Evolutionary conservation across 2,113 vertebrate genomes (phyloP).

Genomic region (Ciconia boyciana): DNA sequence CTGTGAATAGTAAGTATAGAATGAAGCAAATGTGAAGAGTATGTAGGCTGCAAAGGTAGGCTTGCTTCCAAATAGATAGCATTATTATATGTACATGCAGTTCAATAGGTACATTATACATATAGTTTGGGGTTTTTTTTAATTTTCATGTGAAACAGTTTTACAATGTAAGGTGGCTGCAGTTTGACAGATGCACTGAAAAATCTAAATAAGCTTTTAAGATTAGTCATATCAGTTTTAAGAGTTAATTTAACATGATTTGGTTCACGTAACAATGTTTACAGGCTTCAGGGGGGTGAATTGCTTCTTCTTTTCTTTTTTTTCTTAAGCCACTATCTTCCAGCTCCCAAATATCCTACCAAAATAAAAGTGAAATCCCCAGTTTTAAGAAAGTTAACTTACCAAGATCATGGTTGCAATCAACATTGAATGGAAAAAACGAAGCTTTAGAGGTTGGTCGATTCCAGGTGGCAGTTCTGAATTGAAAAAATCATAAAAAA

Average conservation of each 20-base stretch:
- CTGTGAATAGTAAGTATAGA: too few species aligned
- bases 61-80: neutral
- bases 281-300: neutral
- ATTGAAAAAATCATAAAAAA: neutral
- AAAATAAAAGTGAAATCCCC: neutral
- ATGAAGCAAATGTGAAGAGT: neutral
- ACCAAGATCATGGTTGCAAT: neutral
- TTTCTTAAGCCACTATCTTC: neutral
- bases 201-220: neutral
- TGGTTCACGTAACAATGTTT: neutral
- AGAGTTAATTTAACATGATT: neutral
- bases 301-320: neutral
- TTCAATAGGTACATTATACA: neutral
- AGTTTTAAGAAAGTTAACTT: slow-evolving; percentile 12
- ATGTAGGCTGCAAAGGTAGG: neutral
- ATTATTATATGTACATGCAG: neutral
- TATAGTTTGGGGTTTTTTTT: neutral
- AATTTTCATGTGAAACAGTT: neutral
- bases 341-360: neutral
- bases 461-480: slow-evolving; percentile 47
- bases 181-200: neutral
- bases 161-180: neutral
- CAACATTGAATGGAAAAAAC: neutral
- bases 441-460: slow-evolving; percentile 53
- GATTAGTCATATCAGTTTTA: neutral